Base-by-base conservation (phyloP, 2,113 vertebrate species). In the Chlamydotis undulata region DNA sequence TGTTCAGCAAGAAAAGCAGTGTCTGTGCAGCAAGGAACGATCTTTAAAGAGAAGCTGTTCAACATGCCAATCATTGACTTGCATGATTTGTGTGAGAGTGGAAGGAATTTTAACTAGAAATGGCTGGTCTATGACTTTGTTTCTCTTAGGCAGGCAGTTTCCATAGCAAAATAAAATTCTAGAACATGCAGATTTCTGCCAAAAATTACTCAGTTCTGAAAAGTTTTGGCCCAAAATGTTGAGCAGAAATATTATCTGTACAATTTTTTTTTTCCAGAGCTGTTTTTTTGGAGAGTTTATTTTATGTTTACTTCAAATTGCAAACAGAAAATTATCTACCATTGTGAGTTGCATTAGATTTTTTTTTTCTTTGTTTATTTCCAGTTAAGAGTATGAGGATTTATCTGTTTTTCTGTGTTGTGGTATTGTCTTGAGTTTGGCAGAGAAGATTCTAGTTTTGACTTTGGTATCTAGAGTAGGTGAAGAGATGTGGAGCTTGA, bases 111-210 rank as follows among this genome's bases (percentile, higher is more conserved):
- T 68, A 4, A 71, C 43, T 94, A 64, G 85, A 90, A 81, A 52
- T 90, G 25, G 11, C 28, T 78, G 64, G 56, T 71, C 37, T 86
- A 2, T 71, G 60, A 47, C 43, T 92, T 92, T 83, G 52, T 67
- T 90, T 86, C 52, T 94, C 25, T 81, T 63, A 31, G 6, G 61
- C 33, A 74, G 39, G 60, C 82, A 75, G 83, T 93, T 94, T 93
- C 83, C 88, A 87, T 87, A 86, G 83, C 69, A 93, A 95, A 96
- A 90, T 43, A 75, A 81, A 88, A 73, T 81, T 82, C n/a, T 64
- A 43, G n/a, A 94, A 81, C n/a, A 37, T 52, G 23, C 15, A 60
- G 52, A 47, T 81, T 94, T 89, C 43, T 95, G 76, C 29, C 90
- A 88, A 60, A 88, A 92, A 79, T 56, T 49, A 39, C 43, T 78